Evolutionary conservation across 2,797 vertebrate genomes (phyloP).

Genomic region (Brachyalestes nurse): DNA sequence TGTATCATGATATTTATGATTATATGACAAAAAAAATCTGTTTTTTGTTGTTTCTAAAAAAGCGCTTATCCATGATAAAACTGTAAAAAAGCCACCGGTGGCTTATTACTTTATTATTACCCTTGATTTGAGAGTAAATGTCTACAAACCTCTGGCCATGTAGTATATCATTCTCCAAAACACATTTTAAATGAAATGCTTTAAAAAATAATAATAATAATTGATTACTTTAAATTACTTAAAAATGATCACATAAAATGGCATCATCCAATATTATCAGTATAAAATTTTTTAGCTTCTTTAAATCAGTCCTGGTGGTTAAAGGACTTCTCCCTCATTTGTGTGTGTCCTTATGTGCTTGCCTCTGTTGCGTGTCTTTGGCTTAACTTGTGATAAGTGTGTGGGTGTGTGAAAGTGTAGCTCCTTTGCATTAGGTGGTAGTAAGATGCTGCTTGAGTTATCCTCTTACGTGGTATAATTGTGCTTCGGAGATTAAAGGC

Average conservation of each 20-base stretch:
- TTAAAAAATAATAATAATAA: no score
- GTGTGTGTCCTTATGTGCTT: neutral
- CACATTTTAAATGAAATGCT: no score
- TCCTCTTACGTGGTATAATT: conserved; percentile 67
- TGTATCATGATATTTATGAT: no score
- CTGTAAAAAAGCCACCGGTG: no score
- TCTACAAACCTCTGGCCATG: no score
- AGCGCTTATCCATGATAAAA: no score
- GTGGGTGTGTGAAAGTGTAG: conserved; percentile 18
- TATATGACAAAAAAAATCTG: no score
- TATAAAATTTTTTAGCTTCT: neutral
- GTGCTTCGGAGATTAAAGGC: conserved; percentile 61
- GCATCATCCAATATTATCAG: neutral
- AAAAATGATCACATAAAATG: no score
- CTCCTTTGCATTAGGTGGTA: conserved; percentile 9
- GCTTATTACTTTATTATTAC: no score
- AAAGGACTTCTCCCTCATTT: neutral
- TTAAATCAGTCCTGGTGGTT: neutral
- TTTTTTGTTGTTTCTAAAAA: no score
- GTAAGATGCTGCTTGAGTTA: conserved; percentile 27
- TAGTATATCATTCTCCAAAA: neutral
- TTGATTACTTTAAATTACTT: no score
- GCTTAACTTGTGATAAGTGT: neutral
- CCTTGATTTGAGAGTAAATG: neutral
- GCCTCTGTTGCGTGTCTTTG: neutral